Evolutionary conservation across 2,797 vertebrate genomes (phyloP).

Genomic region (Cuniculus paca): DNA sequence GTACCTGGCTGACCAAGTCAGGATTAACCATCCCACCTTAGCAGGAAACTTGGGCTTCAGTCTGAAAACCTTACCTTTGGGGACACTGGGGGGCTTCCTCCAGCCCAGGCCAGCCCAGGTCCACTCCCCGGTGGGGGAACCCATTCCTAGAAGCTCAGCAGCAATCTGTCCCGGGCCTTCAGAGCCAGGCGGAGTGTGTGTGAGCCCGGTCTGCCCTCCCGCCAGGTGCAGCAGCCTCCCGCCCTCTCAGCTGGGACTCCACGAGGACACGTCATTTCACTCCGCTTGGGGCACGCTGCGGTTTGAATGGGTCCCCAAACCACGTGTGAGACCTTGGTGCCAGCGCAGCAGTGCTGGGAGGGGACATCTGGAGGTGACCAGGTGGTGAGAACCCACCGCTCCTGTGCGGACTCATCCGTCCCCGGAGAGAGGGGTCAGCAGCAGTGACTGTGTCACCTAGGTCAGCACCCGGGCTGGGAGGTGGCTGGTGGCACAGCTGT

Average conservation of each 20-base stretch:
- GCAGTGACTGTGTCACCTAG: no score
- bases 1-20: background rate
- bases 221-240: background rate
- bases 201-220: background rate
- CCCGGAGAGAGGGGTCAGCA: background rate
- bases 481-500: no score
- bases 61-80: background rate
- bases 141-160: background rate
- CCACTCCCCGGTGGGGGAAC: background rate
- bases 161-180: background rate
- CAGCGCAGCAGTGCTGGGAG: background rate
- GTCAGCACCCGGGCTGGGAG: background rate
- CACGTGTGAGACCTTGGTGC: no score
- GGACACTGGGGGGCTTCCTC: background rate
- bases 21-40: background rate
- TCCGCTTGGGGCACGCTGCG: background rate
- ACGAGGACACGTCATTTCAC: background rate
- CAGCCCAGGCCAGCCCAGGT: background rate
- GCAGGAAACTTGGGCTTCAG: background rate
- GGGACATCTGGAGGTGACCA: background rate
- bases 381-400: background rate
- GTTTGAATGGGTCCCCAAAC: background rate
- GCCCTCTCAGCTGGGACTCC: background rate
- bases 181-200: background rate
- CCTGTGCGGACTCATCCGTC: background rate